These are phyloP conservation scores for Salticus scenicus DNA, from an alignment of 2,888 invertebrate genomes.

Conservation along the genomic window DNA sequence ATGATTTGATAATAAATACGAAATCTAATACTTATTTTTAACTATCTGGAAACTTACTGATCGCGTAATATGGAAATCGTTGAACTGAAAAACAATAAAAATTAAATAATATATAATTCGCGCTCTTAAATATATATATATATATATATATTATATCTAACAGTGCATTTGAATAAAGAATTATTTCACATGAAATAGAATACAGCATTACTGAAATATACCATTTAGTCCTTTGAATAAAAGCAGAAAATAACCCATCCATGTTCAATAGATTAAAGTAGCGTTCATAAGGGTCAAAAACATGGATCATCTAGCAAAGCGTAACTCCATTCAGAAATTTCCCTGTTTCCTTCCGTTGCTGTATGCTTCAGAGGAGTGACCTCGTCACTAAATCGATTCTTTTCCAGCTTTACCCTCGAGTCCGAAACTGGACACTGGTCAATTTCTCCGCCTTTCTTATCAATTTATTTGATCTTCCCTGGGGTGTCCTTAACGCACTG, in stretches of 20 bases:
- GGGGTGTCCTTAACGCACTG: slow-evolving; percentile 68
- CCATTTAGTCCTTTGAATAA: neutral
- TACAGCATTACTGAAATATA: neutral
- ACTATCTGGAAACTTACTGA: too few relatives aligned
- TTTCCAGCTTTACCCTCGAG: slow-evolving; percentile 44
- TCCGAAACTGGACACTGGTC: slow-evolving; percentile 64
- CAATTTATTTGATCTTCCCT: slow-evolving; percentile 69
- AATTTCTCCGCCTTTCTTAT: slow-evolving; percentile 70
- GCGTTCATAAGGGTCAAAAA: slow-evolving; percentile 11
- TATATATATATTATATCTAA: too few relatives aligned
- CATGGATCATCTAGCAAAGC: slow-evolving; percentile 18
- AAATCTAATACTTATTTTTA: too few relatives aligned
- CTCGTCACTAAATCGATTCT: slow-evolving; percentile 59
- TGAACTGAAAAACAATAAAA: too few relatives aligned
- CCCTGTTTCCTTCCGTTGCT: slow-evolving; percentile 45
- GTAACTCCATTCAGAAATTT: slow-evolving; percentile 35
- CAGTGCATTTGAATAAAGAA: too few relatives aligned
- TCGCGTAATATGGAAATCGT: too few relatives aligned
- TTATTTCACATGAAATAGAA: too few relatives aligned
- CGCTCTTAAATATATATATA: too few relatives aligned
- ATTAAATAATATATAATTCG: too few relatives aligned
- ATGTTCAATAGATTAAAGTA: neutral
- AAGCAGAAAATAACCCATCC: neutral
- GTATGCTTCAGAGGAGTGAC: slow-evolving; percentile 38
- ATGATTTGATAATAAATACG: too few relatives aligned